Percentiles rank a stretch among this genome's conserved stretches.
phyloP scores from a whole-genome alignment of 2,113 vertebrate genomes.

The Herpailurus yagouaroundi region DNA sequence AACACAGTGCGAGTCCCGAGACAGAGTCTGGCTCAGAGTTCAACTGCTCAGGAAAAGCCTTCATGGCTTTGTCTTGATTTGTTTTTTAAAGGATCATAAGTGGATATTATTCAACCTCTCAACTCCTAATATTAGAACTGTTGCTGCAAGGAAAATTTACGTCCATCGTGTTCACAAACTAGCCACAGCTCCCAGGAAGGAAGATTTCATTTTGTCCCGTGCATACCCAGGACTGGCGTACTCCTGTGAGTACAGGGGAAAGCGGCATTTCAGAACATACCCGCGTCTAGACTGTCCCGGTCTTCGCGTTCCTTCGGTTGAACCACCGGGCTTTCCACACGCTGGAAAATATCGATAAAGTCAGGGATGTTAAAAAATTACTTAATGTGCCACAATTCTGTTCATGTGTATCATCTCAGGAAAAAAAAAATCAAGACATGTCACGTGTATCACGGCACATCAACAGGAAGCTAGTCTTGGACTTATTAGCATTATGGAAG shows the following conservation, averaged over 20 bases:
- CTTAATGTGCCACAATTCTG: neutral
- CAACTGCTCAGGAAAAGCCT: neutral
- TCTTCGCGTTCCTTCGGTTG: slow-evolving; percentile 64
- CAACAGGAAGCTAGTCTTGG: slow-evolving; percentile 13
- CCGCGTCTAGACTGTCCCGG: neutral
- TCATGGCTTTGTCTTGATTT: neutral
- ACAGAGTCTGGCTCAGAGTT: neutral
- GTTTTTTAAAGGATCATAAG: neutral
- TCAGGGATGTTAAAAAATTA: neutral
- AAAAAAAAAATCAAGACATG: neutral
- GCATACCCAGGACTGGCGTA: neutral
- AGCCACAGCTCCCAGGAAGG: neutral
- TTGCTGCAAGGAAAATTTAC: neutral
- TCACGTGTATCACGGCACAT: neutral
- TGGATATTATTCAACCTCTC: neutral
- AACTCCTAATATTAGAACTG: neutral
- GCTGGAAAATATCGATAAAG: slow-evolving; percentile 72
- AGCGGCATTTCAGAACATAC: slow-evolving; percentile 68
- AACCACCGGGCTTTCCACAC: neutral
- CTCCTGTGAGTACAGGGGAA: neutral
- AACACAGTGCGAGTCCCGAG: neutral
- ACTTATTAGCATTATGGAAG: neutral
- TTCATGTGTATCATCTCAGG: neutral
- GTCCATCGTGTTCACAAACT: neutral
- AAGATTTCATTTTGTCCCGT: neutral